Percentiles rank a stretch among this genome's conserved stretches.
phyloP scores from a whole-genome alignment of 2,888 invertebrate genomes.

The Pollenia griseotomentosa region DNA sequence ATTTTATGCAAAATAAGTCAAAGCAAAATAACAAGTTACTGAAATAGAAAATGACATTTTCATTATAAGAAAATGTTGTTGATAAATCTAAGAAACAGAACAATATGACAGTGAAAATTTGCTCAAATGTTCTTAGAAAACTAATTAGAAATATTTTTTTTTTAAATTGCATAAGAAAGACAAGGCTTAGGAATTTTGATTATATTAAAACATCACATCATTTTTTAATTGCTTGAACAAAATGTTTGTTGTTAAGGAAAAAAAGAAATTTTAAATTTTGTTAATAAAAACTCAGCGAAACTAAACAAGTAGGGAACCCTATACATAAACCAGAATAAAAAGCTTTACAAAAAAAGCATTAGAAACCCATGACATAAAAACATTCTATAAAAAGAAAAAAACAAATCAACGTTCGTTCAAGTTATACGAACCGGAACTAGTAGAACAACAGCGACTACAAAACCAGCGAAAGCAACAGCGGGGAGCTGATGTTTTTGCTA shows the following conservation, averaged over 20 bases:
- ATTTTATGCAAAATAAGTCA: conserved; percentile 18
- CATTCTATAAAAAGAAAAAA: conserved; percentile 25
- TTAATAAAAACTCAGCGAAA: not conserved
- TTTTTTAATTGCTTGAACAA: no score
- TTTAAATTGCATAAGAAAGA: no score
- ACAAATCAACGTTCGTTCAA: not conserved
- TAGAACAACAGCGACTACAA: conserved; percentile 11
- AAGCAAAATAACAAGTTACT: not conserved
- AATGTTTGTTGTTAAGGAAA: no score
- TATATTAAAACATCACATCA: no score
- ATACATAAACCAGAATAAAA: not conserved
- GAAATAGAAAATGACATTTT: not conserved
- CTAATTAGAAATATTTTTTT: not conserved
- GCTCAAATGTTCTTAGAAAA: not conserved
- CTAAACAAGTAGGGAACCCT: not conserved
- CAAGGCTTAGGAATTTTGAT: no score
- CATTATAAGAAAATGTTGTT: not conserved
- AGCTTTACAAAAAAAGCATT: not conserved
- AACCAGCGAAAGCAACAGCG: not conserved
- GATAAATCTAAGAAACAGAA: not conserved
- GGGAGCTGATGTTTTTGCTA: not conserved
- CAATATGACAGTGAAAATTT: not conserved
- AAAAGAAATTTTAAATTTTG: not conserved
- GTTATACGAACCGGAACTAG: conserved; percentile 50
- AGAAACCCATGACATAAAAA: conserved; percentile 24